Conservation (phyloP, 2,888 invertebrate species). For the Cephus pulcher region DNA sequence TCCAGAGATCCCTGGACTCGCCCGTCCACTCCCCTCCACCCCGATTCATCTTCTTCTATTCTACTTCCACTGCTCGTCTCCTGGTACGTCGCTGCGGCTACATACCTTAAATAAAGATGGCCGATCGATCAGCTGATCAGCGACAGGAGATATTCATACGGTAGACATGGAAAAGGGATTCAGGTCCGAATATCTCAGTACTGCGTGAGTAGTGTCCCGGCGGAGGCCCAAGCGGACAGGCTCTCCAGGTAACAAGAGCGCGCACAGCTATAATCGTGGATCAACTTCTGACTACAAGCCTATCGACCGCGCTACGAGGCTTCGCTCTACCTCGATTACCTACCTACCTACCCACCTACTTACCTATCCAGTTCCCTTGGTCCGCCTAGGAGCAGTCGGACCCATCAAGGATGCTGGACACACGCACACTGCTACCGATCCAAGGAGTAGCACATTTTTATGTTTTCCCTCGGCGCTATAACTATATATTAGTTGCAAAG, state of each 20-base stretch:
- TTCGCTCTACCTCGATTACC: constrained; percentile 25
- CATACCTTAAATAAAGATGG: not conserved
- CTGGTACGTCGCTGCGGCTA: not conserved
- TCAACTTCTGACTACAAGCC: constrained; percentile 50
- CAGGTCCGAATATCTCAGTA: constrained; percentile 37
- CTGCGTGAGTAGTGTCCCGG: not conserved
- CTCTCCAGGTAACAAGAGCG: constrained; percentile 51
- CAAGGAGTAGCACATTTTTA: constrained; percentile 17
- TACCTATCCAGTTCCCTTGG: not conserved
- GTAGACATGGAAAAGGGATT: constrained; percentile 43
- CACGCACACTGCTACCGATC: not conserved
- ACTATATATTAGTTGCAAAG: constrained; percentile 6
- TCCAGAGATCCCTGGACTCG: not conserved
- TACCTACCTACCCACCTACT: constrained; percentile 24
- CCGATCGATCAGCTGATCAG: not conserved
- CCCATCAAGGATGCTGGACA: not conserved
- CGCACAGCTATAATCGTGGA: constrained; percentile 54
- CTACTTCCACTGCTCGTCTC: not conserved
- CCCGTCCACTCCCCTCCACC: not conserved
- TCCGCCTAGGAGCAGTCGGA: not conserved
- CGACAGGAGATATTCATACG: not conserved
- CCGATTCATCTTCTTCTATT: not conserved
- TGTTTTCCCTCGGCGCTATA: constrained; percentile 13
- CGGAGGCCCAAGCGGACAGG: constrained; percentile 37
- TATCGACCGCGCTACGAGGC: constrained; percentile 32